Conservation (phyloP, 2,113 vertebrate species). For the Cyrtonyx montezumae region DNA sequence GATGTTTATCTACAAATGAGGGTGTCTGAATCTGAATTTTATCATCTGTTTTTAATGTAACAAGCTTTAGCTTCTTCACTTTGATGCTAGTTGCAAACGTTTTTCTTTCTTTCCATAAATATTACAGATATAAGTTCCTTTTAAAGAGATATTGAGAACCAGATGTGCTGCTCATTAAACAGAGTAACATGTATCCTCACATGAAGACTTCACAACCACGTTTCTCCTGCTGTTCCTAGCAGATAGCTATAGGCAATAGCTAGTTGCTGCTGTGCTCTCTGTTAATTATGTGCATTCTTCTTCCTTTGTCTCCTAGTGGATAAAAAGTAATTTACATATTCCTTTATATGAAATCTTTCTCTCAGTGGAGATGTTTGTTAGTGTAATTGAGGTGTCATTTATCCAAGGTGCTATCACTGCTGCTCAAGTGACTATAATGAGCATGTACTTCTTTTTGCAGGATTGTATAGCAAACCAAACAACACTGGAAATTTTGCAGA, state of each 20-base stretch:
- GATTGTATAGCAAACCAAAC: background rate
- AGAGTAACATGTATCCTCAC: background rate
- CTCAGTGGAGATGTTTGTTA: background rate
- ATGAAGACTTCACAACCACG: background rate
- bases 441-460: background rate
- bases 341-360: background rate
- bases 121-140: background rate
- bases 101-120: background rate
- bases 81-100: background rate
- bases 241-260: background rate
- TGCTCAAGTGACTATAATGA: background rate
- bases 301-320: background rate
- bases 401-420: background rate
- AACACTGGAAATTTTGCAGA: background rate
- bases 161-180: background rate
- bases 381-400: background rate
- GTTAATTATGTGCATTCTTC: constrained; percentile 26
- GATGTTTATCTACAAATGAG: background rate
- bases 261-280: background rate
- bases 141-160: background rate
- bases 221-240: background rate
- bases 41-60: background rate
- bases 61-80: background rate
- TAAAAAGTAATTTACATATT: background rate
- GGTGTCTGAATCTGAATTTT: background rate